phyloP scores from a whole-genome alignment of 1,140 invertebrate genomes.

The Scaptomyza pallida region DNA sequence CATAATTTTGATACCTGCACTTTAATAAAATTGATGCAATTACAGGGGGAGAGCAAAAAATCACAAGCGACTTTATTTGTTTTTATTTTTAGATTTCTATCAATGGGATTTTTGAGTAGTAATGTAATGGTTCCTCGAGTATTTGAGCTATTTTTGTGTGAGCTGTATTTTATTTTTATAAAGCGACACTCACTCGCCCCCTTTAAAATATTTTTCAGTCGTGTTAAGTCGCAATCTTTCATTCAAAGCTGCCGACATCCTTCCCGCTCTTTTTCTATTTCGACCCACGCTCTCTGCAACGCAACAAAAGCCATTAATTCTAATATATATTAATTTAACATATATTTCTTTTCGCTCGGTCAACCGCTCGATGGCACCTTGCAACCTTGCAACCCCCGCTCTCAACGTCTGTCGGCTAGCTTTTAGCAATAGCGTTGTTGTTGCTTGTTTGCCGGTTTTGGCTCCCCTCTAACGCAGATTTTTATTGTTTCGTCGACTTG shows the following conservation, averaged over 20 bases:
- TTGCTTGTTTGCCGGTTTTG: neutral
- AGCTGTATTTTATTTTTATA: too few relatives aligned
- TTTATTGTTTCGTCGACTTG: conserved; percentile 79
- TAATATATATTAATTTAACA: conserved; percentile 67
- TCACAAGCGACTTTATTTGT: too few relatives aligned
- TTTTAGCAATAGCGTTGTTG: neutral
- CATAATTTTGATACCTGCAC: neutral
- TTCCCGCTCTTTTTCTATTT: neutral
- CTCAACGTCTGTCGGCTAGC: conserved; percentile 1
- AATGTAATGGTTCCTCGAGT: too few relatives aligned
- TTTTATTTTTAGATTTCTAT: too few relatives aligned
- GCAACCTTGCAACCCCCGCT: conserved; percentile 5
- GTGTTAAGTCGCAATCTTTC: conserved; percentile 22
- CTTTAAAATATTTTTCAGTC: neutral
- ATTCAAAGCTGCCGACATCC: conserved; percentile 9
- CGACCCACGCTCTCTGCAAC: conserved; percentile 4
- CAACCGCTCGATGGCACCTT: conserved; percentile 56
- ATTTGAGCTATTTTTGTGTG: neutral
- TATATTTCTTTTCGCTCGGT: conserved; percentile 74
- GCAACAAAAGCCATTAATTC: conserved; percentile 63
- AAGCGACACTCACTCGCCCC: conserved; percentile 12
- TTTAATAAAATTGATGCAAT: neutral
- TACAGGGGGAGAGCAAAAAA: neutral
- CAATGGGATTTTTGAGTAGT: too few relatives aligned
- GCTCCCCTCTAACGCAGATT: conserved; percentile 42